phyloP scores from a whole-genome alignment of 2,113 vertebrate species.

The Heptranchias perlo region DNA sequence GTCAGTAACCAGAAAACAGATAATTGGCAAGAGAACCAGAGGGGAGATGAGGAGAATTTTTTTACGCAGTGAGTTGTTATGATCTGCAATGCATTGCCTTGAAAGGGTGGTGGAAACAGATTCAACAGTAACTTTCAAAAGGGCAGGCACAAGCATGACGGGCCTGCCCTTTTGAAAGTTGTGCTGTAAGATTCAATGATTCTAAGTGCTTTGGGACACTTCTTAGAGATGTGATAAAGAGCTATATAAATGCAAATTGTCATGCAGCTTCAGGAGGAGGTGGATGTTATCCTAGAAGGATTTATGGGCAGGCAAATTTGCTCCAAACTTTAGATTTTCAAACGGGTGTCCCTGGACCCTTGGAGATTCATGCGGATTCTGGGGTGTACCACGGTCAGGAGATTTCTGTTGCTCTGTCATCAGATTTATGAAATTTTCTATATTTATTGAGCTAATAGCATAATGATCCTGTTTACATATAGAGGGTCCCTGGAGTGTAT shows the following conservation, averaged over 20 bases:
- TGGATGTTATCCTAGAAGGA: neutral
- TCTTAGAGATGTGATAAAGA: neutral
- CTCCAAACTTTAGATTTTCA: neutral
- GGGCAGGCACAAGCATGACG: too few relatives aligned
- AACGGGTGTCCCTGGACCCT: neutral
- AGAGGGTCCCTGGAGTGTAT: neutral
- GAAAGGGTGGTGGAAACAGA: neutral
- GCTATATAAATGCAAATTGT: neutral
- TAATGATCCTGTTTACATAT: neutral
- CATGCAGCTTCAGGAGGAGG: neutral
- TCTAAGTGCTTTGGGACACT: neutral
- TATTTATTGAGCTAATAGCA: neutral
- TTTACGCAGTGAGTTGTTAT: neutral
- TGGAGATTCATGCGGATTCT: neutral
- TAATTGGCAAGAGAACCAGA: neutral
- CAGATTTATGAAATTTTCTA: neutral
- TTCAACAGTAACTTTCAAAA: neutral
- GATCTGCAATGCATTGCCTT: neutral
- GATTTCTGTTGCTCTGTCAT: neutral
- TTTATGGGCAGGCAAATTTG: neutral
- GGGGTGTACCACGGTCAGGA: neutral
- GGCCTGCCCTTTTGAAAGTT: too few relatives aligned
- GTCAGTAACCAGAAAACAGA: neutral
- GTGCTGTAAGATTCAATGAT: neutral
- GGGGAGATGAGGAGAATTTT: neutral